Conservation (phyloP, 2,797 vertebrate species). For the Manis javanica region DNA sequence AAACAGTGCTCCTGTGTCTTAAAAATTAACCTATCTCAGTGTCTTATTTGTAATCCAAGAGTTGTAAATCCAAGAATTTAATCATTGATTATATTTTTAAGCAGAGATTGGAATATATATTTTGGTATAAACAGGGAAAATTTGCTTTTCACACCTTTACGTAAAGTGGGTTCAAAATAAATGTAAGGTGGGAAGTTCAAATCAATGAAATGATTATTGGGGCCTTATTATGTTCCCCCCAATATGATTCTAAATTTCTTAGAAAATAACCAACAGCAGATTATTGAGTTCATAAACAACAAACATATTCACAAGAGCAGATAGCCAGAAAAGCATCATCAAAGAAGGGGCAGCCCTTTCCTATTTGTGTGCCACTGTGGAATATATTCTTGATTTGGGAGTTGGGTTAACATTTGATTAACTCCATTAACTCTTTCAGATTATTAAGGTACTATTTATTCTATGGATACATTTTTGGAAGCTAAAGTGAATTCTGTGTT, state of each 20-base stretch:
- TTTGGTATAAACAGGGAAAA: conserved; percentile 39
- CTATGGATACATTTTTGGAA: conserved; percentile 29
- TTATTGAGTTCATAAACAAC: background rate
- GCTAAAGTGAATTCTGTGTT: background rate
- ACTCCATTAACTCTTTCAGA: conserved; percentile 42
- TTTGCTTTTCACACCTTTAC: conserved; percentile 32
- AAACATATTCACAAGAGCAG: background rate
- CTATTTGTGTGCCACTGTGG: background rate
- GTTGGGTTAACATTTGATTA: conserved; percentile 36
- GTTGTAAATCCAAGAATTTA: background rate
- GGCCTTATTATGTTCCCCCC: background rate
- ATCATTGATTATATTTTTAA: conserved; percentile 55
- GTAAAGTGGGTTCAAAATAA: conserved; percentile 42
- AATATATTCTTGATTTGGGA: conserved; percentile 15
- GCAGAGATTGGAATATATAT: conserved; percentile 38
- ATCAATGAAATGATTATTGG: background rate
- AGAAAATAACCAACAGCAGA: background rate
- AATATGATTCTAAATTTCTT: conserved; percentile 30
- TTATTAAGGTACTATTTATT: conserved; percentile 31
- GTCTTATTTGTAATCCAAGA: background rate
- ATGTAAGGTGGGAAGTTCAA: conserved; percentile 7
- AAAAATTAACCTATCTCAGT: conserved; percentile 51
- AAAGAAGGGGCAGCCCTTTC: background rate
- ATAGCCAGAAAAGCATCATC: background rate
- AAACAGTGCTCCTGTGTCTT: conserved; percentile 25